Conservation (phyloP, 2,113 vertebrate genomes). For the Gadus macrocephalus region DNA sequence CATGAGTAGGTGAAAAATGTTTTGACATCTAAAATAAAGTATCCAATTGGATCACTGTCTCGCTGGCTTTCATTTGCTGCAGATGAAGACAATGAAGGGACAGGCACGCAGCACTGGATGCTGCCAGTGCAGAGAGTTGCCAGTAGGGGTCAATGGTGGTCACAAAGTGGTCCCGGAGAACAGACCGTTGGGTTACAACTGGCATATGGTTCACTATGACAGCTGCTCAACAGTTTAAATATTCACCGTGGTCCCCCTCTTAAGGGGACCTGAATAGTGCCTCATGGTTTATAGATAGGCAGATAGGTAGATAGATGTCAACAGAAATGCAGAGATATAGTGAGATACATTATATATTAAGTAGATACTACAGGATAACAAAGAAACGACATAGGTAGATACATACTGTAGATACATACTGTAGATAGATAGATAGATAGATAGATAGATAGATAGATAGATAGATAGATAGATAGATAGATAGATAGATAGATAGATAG, state of each 20-base stretch:
- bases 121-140: conserved; percentile 39
- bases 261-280: background rate
- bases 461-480: conserved; percentile 15
- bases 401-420: background rate
- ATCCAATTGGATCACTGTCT: background rate
- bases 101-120: background rate
- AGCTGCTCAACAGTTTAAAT: background rate
- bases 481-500: conserved; percentile 20
- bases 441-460: conserved; percentile 12
- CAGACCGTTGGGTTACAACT: background rate
- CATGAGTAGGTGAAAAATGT: too few species aligned
- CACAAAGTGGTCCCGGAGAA: conserved; percentile 16
- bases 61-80: background rate
- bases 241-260: background rate
- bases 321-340: background rate
- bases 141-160: conserved; percentile 64
- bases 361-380: too few species aligned
- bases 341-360: too few species aligned
- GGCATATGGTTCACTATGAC: background rate
- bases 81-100: conserved; percentile 15
- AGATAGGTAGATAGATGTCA: conserved; percentile 3
- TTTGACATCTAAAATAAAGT: too few species aligned
- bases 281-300: background rate
- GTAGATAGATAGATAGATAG: conserved; percentile 1
- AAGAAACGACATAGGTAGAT: too few species aligned